Conservation (phyloP, 2,888 invertebrate species). For the Imbricaverruca yamaguchii region DNA sequence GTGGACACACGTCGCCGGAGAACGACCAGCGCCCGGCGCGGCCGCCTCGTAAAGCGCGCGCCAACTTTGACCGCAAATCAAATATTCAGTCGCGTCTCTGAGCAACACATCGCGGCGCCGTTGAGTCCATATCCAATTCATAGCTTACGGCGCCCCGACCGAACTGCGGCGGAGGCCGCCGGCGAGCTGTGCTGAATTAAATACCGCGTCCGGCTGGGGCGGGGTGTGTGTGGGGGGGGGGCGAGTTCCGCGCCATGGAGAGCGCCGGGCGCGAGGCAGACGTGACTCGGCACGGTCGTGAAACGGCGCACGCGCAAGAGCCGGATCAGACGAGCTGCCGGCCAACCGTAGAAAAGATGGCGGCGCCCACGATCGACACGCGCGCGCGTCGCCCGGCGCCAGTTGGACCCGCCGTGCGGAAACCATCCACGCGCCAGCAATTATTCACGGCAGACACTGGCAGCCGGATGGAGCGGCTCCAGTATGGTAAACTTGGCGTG, state of each 20-base stretch:
- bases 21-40: background rate
- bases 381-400: background rate
- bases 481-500: background rate
- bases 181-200: background rate
- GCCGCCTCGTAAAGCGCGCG: constrained; percentile 1
- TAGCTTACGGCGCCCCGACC: background rate
- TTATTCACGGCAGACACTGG: too few species aligned
- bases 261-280: too few species aligned
- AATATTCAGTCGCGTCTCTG: background rate
- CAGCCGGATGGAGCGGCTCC: background rate
- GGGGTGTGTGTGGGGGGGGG: too few species aligned
- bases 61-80: constrained; percentile 9
- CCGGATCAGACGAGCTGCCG: background rate
- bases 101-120: constrained; percentile 2
- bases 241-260: too few species aligned
- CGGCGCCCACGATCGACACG: background rate
- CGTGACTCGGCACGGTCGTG: too few species aligned
- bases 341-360: background rate
- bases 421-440: too few species aligned
- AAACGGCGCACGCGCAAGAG: too few species aligned
- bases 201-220: background rate
- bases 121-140: background rate
- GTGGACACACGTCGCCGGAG: background rate
- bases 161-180: background rate
- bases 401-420: background rate